These are phyloP conservation scores for Cherax quadricarinatus DNA, from an alignment of 1,140 invertebrate genomes.

Conservation along the genomic window DNA sequence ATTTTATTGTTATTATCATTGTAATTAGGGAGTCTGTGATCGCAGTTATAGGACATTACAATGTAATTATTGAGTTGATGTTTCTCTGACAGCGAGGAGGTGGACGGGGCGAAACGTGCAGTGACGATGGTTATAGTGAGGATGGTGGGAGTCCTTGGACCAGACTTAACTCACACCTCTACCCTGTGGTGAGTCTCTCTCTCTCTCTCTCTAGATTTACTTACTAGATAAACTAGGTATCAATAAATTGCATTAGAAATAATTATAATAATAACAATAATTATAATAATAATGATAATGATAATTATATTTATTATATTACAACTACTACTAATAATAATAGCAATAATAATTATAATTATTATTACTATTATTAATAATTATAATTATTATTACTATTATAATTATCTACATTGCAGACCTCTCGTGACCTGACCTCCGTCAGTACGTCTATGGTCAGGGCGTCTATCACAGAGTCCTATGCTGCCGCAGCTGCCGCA, in stretches of 20 bases:
- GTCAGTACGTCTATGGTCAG: conserved; percentile 72
- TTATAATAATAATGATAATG: too few relatives aligned
- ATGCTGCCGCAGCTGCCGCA: conserved; percentile 73
- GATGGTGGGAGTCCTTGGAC: conserved; percentile 44
- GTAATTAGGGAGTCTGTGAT: too few relatives aligned
- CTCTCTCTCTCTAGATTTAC: not conserved
- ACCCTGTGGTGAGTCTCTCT: conserved; percentile 51
- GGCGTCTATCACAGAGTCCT: conserved; percentile 71
- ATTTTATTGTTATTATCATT: too few relatives aligned
- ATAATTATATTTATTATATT: too few relatives aligned
- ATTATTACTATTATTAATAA: too few relatives aligned
- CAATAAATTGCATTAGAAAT: too few relatives aligned
- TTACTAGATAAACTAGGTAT: not conserved
- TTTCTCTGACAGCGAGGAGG: conserved; percentile 1
- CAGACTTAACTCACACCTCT: conserved; percentile 53
- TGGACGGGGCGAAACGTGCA: not conserved
- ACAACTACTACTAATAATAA: too few relatives aligned
- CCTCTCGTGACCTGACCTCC: conserved; percentile 61
- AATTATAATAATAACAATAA: too few relatives aligned
- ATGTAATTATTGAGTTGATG: too few relatives aligned
- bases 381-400: too few relatives aligned
- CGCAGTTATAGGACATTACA: too few relatives aligned
- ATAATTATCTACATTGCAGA: conserved; percentile 18
- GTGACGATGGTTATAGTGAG: not conserved
- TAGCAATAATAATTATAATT: too few relatives aligned